Conservation (phyloP, 2,797 vertebrate genomes). For the Gephyroberyx darwinii region DNA sequence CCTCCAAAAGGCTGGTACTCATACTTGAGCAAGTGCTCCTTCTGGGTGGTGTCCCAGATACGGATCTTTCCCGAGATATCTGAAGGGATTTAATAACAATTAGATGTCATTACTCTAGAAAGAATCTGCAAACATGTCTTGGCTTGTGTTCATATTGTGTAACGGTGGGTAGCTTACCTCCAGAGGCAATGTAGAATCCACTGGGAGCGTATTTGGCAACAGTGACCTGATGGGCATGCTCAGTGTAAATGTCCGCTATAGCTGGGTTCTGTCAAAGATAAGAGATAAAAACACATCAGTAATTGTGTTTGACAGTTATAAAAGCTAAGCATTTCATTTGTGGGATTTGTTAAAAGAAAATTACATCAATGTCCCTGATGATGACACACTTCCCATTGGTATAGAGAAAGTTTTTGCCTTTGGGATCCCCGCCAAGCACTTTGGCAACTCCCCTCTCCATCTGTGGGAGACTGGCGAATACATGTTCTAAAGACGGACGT, state of each 20-base stretch:
- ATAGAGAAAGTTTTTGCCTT: conserved; percentile 94
- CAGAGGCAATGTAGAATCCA: conserved; percentile 97
- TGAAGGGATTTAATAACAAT: conserved; percentile 59
- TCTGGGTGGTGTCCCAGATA: conserved; percentile 99
- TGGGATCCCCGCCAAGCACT: conserved; percentile 93
- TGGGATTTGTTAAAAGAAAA: background rate
- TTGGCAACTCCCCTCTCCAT: conserved; percentile 95
- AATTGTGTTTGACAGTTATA: background rate
- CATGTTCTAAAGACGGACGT: conserved; percentile 79
- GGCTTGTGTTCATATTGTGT: background rate
- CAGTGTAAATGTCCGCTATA: conserved; percentile 95
- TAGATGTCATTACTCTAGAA: background rate
- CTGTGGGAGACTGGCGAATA: conserved; percentile 96
- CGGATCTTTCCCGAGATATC: conserved; percentile 93
- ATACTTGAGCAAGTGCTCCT: conserved; percentile 95
- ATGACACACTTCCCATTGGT: conserved; percentile 97
- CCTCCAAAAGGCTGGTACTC: conserved; percentile 94
- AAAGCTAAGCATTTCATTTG: background rate
- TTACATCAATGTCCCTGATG: conserved; percentile 95
- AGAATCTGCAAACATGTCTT: background rate
- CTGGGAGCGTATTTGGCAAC: conserved; percentile 97
- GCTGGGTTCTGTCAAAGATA: conserved; percentile 87
- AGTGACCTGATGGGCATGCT: conserved; percentile 91
- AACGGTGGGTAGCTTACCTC: conserved; percentile 82
- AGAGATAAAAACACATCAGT: conserved; percentile 25